phyloP scores from a whole-genome alignment of 2,797 vertebrate species.

The Melanotaenia boesemani region DNA sequence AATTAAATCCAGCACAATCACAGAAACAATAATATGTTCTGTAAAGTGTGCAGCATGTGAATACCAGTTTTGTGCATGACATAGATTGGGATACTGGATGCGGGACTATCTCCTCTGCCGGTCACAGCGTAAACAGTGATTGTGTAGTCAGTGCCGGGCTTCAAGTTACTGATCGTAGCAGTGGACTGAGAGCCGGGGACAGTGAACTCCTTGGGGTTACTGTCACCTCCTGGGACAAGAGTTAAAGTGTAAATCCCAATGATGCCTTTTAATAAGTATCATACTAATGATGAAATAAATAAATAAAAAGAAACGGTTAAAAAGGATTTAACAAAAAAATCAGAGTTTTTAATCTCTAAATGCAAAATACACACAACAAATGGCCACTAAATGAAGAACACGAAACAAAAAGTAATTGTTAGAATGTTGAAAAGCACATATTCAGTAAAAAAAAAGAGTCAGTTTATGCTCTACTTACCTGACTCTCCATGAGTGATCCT shows the following conservation, averaged over 20 bases:
- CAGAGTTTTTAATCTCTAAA: too few species aligned
- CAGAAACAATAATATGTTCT: background rate
- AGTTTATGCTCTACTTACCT: conserved; percentile 73
- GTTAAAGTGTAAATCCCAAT: background rate
- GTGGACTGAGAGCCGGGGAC: conserved; percentile 91
- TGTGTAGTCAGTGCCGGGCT: conserved; percentile 92
- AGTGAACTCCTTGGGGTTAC: conserved; percentile 90
- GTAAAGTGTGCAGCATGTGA: background rate
- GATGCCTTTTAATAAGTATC: background rate
- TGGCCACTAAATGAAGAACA: background rate
- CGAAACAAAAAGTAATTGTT: background rate
- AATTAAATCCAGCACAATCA: background rate
- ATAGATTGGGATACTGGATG: conserved; percentile 93
- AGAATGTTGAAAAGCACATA: background rate
- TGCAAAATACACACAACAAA: background rate
- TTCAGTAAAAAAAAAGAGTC: background rate
- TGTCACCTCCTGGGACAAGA: conserved; percentile 84
- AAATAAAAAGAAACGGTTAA: too few species aligned
- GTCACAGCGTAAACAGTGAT: conserved; percentile 95
- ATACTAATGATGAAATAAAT: background rate
- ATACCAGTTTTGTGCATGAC: conserved; percentile 92
- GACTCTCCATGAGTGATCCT: conserved; percentile 93
- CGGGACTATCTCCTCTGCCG: conserved; percentile 96
- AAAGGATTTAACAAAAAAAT: too few species aligned
- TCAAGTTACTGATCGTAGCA: conserved; percentile 89